Base-by-base conservation (phyloP, 2,888 invertebrate species). In the Drosophila demipolita region DNA sequence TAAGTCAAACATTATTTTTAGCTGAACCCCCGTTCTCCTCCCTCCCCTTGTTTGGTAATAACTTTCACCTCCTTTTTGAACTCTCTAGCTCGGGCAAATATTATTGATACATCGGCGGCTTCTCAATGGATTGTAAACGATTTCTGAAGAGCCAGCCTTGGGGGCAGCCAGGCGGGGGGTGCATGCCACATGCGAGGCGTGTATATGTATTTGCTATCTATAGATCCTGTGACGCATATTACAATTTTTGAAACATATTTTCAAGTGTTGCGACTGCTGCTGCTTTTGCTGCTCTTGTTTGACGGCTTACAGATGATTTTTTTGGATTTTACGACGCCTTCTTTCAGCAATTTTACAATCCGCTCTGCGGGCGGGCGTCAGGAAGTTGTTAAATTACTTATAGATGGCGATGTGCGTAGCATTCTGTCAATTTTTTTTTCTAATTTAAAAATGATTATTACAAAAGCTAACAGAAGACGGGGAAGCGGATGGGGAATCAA, bases 101-200 rank as follows among this genome's bases (percentile, higher is more conserved):
- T 89, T 90, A 86, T 87, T 89, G 86, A 85, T 87, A 82, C 88
- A 78, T 89, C 87, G 89, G 64, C 89, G 73, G 80, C 80, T 89
- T 89, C 73, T 80, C 89, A 87, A 90, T 89, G 87, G 88, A 63
- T 85, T 89, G 90, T 89, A 75, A 85, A 83, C 78, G 87, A 75
- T 68, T 72, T 73, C 59, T 78, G 75, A 83, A 87, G 81, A 67
- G 75, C n/a, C 9, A 36, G 55, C 75, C 68, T 70, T 82, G 63
- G 79, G 79, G 73, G 70, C 65, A 49, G 52, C 61, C 60, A 54
- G 33, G 64, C 76, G 65, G 80, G 90, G 62, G 80, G 62, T 67
- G 73, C 15, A 45, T 45, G 8, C 45, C 20, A 69, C 75, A 73
- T 42, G 49, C 61, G 42, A 36, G 15, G 36, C 23, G 8, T 38